Evolutionary conservation across 2,113 vertebrate species (phyloP).

Genomic region (Fulmarus glacialis): DNA sequence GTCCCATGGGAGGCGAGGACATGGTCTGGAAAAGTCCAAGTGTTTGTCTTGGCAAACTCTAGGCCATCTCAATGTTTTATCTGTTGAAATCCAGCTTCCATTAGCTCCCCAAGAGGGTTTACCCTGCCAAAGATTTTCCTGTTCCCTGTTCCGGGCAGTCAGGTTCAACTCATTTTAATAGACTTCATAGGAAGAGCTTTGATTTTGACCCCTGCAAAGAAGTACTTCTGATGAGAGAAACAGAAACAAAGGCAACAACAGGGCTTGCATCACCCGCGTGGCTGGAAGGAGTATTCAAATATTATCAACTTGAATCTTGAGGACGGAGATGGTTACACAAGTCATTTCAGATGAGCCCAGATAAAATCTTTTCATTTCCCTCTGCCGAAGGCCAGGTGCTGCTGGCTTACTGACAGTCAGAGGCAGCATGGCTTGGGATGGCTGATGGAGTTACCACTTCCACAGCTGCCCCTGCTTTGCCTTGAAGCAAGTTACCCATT

Average conservation of each 20-base stretch:
- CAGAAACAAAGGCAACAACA: background rate
- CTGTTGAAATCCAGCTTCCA: background rate
- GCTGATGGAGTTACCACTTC: background rate
- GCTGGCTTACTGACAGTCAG: background rate
- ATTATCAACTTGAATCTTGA: background rate
- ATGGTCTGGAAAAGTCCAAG: background rate
- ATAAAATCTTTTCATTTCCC: background rate
- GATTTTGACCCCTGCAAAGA: constrained; percentile 1
- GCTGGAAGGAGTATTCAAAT: background rate
- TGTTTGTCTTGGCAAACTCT: background rate
- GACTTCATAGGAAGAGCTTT: background rate
- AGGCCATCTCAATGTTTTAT: background rate
- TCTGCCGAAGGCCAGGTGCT: background rate
- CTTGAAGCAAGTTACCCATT: background rate
- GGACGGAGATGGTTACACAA: background rate
- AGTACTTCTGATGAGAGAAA: background rate
- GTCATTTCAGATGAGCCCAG: background rate
- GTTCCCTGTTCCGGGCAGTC: background rate
- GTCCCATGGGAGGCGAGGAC: background rate
- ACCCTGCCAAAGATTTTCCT: background rate
- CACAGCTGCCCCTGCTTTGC: background rate
- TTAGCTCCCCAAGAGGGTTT: background rate
- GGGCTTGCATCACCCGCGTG: fast-evolving
- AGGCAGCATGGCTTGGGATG: background rate
- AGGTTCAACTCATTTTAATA: background rate